Base-by-base conservation (phyloP, 2,797 vertebrate species). In the Aplochiton taeniatus region DNA sequence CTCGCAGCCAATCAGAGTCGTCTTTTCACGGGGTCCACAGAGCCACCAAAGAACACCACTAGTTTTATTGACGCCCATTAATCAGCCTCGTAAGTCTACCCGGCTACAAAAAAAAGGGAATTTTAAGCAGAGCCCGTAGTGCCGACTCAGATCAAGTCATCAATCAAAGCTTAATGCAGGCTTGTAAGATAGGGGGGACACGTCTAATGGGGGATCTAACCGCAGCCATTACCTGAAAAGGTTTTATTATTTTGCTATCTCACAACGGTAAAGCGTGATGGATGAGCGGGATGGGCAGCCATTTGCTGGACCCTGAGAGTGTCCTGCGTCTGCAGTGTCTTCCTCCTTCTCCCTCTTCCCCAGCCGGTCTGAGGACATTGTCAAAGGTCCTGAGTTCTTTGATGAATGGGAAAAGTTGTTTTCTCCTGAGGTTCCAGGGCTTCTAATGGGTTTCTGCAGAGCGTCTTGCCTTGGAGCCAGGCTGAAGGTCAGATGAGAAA, bases 341-440 rank as follows among this genome's bases (percentile, higher is more conserved):
- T 55, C 14, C 75, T 70, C 72, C 83, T 68, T 80, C 70, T 75
- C 63, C 63, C 56, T 70, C 78, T 77, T 77, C 79, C 77, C 79
- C 74, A 82, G 84, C 78, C 59, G 50, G 69, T 66, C 69, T 11
- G 4, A 54, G 80, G 73, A 88, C 79, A 77, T 82, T 84, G 81
- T 84, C 83, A 81, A 58, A 84, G 75, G 86, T 80, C 77, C 81
- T 67, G 78, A 76, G 75, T 78, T 51, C 51, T 81, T 81, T 90
- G 85, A 90, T 88, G 80, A 80, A 90, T 89, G 87, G 76, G 75
- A 68, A 73, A 81, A 82, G 68, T 81, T 85, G 81, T 19, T 69
- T 46, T 72, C 19, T 59, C 66, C 76, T 85, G 85, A 83, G 76
- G 86, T 84, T 86, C 75, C 61, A 63, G 73, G 73, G 63, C 71